Base-by-base conservation (phyloP, 35 echinoderm and acorn worm species). In the Antedon bifida region DNA sequence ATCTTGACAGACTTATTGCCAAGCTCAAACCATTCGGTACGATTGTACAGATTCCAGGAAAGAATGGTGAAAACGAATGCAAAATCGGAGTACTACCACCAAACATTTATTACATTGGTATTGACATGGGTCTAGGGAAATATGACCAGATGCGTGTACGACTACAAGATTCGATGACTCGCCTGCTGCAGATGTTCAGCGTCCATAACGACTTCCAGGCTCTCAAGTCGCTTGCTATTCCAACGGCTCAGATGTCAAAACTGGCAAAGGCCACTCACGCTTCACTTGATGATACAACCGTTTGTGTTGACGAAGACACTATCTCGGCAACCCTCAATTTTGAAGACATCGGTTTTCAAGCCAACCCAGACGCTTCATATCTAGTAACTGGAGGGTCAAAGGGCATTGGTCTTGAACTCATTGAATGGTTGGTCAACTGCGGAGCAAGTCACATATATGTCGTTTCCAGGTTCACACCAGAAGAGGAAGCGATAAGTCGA, bases 191-290 rank as follows among this genome's bases (percentile, higher is more conserved):
- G 75, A 83, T 96, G 8, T 96, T 96, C 28, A 96, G 93, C 76
- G 93, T 96, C 29, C 93, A 96, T 42, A 96, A 96, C 34, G 93
- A 89, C 9, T 96, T 96, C 76, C 93, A 96, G 73, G 89, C 93
- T 32, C 77, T 96, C 31, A 96, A 96, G 75, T 86, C 89, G 33
- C 79, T 96, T 21, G 86, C 93, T 14, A 91, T 96, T 32, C 93
- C 93, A 51, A 96, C 93, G 36, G 89, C 89, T 82, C 93, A 89
- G 32, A 89, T 96, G 83, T 96, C 93, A 30, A 96, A 96, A 79
- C 75, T 96, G 13, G 84, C 93, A 46, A 39, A 89, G 32, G 85
- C 93, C 78, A 86, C 93, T 26, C 89, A 91, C 75, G 93, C 89
- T 31, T 84, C 88, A 21, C 46, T 92, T 13, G 88, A 92, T 11